Conservation (phyloP, 2,797 vertebrate genomes). For the Sarcoramphus papa region DNA sequence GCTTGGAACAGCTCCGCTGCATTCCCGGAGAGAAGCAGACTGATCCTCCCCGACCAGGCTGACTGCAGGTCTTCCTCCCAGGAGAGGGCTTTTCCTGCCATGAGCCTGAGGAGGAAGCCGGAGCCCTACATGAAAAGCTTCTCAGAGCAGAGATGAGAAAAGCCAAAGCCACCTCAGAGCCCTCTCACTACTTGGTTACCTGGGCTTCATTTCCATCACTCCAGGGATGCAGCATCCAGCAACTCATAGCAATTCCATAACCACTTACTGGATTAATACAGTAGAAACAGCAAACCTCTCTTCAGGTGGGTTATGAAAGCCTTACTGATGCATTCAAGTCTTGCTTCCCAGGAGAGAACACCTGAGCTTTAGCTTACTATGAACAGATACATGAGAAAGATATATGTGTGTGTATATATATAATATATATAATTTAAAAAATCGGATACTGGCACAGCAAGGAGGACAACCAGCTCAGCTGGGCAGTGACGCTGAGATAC, state of each 20-base stretch:
- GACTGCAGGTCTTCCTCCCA: neutral
- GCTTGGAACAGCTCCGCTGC: neutral
- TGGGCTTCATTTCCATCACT: neutral
- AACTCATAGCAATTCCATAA: neutral
- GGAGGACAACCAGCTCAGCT: neutral
- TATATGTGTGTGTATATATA: accelerated
- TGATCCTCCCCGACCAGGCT: neutral
- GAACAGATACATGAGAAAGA: accelerated
- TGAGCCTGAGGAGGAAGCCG: neutral
- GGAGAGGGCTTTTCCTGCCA: neutral
- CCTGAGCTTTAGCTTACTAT: neutral
- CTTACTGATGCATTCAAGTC: neutral
- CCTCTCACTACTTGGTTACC: neutral
- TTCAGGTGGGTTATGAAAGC: neutral
- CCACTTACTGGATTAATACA: neutral
- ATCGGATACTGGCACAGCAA: too few species aligned
- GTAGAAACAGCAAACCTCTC: neutral
- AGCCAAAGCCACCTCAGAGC: neutral
- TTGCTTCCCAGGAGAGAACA: neutral
- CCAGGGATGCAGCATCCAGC: neutral
- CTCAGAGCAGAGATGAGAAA: neutral
- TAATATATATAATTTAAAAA: neutral
- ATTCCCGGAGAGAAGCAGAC: neutral
- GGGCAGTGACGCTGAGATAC: neutral
- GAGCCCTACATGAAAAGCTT: neutral